Evolutionary conservation across 2,888 invertebrate genomes (phyloP).

Genomic region (Hyposoter dolosus): DNA sequence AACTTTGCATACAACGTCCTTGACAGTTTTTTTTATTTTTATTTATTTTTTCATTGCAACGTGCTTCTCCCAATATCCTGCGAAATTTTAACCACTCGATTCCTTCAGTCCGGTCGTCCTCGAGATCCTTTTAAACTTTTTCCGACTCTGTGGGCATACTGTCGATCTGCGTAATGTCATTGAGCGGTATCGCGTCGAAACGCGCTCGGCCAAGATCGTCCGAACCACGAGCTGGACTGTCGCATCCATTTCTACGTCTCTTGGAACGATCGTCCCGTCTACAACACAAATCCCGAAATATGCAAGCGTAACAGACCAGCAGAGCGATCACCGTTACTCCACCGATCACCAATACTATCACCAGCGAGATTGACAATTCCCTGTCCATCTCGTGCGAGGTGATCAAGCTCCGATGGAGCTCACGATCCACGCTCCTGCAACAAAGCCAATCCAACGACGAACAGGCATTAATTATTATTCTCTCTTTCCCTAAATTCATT

Average conservation of each 20-base stretch:
- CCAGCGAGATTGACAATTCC: conserved; percentile 87
- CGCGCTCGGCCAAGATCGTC: conserved; percentile 73
- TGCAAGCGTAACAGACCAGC: conserved; percentile 89
- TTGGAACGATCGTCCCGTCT: conserved; percentile 83
- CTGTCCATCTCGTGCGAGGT: conserved; percentile 85
- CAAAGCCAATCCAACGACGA: too few relatives aligned
- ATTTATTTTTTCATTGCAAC: too few relatives aligned
- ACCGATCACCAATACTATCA: conserved; percentile 87
- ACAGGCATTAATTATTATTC: background rate
- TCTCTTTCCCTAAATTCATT: background rate
- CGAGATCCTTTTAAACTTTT: conserved; percentile 71
- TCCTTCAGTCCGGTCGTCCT: conserved; percentile 13
- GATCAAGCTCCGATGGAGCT: conserved; percentile 57
- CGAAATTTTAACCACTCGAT: background rate
- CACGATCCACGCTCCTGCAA: conserved; percentile 51
- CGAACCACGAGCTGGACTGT: conserved; percentile 81
- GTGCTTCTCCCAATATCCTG: background rate
- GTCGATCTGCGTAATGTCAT: conserved; percentile 87
- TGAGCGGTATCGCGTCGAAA: conserved; percentile 87
- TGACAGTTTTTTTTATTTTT: too few relatives aligned
- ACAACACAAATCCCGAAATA: conserved; percentile 88
- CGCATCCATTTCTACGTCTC: conserved; percentile 83
- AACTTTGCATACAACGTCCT: too few relatives aligned
- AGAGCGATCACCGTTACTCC: conserved; percentile 87
- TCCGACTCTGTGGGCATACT: conserved; percentile 87